Evolutionary conservation across 2,797 vertebrate species (phyloP), one percentile per base, ranked within the genome.

Genomic region (Mastacembelus armatus): DNA sequence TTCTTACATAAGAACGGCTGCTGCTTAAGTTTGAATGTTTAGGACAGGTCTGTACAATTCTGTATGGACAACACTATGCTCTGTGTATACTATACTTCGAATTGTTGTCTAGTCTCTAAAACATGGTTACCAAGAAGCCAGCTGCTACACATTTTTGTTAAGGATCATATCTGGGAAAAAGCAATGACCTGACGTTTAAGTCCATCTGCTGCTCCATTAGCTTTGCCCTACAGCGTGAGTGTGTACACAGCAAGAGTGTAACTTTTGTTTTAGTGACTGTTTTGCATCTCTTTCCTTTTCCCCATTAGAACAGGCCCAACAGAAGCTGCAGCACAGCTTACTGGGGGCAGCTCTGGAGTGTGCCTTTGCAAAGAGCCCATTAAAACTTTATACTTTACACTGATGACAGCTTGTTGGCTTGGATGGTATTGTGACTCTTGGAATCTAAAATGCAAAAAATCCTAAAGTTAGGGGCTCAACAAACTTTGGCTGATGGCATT

Each of bases 1-100:
- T 40, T 32, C 40, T 91, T 91, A 85, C 60, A 27, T 85, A 89
- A 91, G 55, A 84, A 49, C 55, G 45, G 36, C 80, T 69, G 71
- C 68, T 72, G 74, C 73, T 79, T 35, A 29, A 67, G 32, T 51
- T 62, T 42, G 32, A 40, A 66, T 44, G 56, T 68, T 67, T 30
- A 26, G 26, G 33, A 35, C 44, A 48, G 40, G 79, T 74, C 10
- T 78, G 48, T 44, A 27, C n/a, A 29, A 3, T 35, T 60, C 29
- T 70, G 12, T 19, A 35, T 44, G 66, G 45, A 51, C 40, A 50
- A 10, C 15, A 10, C 14, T 39, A 10, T 49, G 48, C 58, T 57
- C 33, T 39, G 26, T 66, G 24, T 38, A 44, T 24, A n/a, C n/a
- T n/a, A 43, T 32, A 61, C 2, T 10, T 48, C 33, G 35, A 33